phyloP scores from a whole-genome alignment of 2,888 invertebrate genomes.

The Hedya salicella region DNA sequence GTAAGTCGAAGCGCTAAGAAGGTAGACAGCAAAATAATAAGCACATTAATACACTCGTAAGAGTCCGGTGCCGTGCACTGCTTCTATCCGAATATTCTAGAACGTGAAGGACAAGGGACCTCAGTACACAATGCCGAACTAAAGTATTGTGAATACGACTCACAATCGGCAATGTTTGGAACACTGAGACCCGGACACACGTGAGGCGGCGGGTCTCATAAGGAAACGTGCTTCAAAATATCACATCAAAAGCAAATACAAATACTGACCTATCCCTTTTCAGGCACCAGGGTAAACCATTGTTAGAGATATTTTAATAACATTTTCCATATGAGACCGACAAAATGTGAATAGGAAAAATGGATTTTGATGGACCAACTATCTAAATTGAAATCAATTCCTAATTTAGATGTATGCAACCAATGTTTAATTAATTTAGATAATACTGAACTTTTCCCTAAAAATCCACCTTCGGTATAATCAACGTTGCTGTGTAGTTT shows the following conservation, averaged over 20 bases:
- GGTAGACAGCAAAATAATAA: conserved; percentile 57
- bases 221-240: conserved; percentile 14
- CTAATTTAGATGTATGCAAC: conserved; percentile 64
- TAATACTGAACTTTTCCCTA: conserved; percentile 57
- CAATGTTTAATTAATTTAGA: conserved; percentile 58
- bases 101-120: conserved; percentile 36
- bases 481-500: conserved; percentile 18
- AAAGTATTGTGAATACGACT: not conserved
- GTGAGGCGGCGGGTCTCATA: conserved; percentile 29
- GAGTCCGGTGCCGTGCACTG: conserved; percentile 42
- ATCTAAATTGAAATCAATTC: conserved; percentile 61
- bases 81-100: conserved; percentile 37
- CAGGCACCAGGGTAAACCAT: conserved; percentile 18
- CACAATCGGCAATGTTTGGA: not conserved
- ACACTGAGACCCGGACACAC: conserved; percentile 32
- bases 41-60: conserved; percentile 57
- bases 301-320: not conserved
- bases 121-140: conserved; percentile 12
- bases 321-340: conserved; percentile 35
- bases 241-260: conserved; percentile 7
- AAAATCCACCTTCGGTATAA: conserved; percentile 54
- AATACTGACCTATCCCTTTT: conserved; percentile 21
- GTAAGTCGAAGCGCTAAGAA: conserved; percentile 53
- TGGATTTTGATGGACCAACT: conserved; percentile 69
- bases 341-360: conserved; percentile 64